Base-by-base conservation (phyloP, 2,113 vertebrate genomes). In the Trochalopteron elliotii region DNA sequence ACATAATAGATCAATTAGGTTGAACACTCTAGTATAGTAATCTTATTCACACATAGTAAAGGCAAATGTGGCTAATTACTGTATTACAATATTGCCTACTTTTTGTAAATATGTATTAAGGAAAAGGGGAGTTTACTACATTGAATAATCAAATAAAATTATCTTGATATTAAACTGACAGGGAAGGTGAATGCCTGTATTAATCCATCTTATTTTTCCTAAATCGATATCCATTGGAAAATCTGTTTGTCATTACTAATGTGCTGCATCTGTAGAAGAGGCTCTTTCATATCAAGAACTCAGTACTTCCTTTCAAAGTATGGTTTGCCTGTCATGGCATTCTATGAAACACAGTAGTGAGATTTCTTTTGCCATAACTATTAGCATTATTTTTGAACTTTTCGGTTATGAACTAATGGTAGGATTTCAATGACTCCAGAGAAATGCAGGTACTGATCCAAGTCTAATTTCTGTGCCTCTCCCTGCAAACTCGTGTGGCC, bases 1-100 rank as follows among this genome's bases (percentile, higher is more conserved):
- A 97, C 92, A 93, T 97, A 95, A 97, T 96, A 96, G 96, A 97
- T 97, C 96, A 96, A 97, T 97, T 97, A 97, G 95, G 94, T 93
- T 97, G 95, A 97, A 96, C 95, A 96, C 95, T 96, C 88, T 4
- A 88, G 90, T 97, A 94, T 97, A 97, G 96, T 97, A 96, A 97
- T 96, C 93, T 96, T 96, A 96, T 93, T 97, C 94, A 96, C 93
- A 96, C 88, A 81, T 53, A 94, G 96, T 92, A 90, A 96, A 96
- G 83, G 90, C 92, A 96, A 96, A 96, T 95, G 94, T 79, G 72
- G 92, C 96, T 97, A 95, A 96, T 96, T 97, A 84, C 90, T 94
- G 83, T 61, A 92, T 95, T 95, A 96, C 86, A 94, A 87, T 87
- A 95, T 93, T 76, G 90, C 72, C 91, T 94, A 59, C 90, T 94